A percentile compares a stretch with the other conserved stretches of the same genome.
phyloP scores from a whole-genome alignment of 2,797 vertebrate species.

The Sphenodon punctatus region DNA sequence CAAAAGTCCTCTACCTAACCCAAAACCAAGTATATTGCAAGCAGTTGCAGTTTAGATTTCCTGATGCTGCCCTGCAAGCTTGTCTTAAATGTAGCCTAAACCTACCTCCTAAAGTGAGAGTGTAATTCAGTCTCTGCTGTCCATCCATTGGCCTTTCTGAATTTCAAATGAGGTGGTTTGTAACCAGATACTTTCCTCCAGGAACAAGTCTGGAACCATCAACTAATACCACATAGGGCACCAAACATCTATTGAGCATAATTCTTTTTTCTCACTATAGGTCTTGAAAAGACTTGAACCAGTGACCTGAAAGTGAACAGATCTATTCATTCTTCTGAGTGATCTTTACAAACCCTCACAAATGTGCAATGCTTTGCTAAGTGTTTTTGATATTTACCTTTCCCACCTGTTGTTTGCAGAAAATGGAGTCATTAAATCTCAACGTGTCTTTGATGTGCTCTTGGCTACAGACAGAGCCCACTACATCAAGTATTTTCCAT shows the following conservation, averaged over 20 bases:
- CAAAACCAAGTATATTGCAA: too few relatives aligned
- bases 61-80: rapidly evolving
- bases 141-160: rapidly evolving
- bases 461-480: constrained; percentile 87
- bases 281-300: background rate
- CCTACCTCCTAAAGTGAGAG: rapidly evolving
- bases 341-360: too few relatives aligned
- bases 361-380: too few relatives aligned
- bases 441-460: constrained; percentile 85
- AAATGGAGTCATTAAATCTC: constrained; percentile 84
- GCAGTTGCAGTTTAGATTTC: too few relatives aligned
- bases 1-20: too few relatives aligned
- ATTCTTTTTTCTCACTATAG: background rate
- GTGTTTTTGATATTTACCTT: background rate
- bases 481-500: constrained; percentile 85
- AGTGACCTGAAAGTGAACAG: background rate
- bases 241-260: background rate
- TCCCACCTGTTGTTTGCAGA: constrained; percentile 69
- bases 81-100: background rate
- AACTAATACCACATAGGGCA: background rate
- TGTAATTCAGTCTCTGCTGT: rapidly evolving
- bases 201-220: background rate
- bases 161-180: background rate
- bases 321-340: too few relatives aligned
- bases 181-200: background rate